Evolutionary conservation across 2,888 invertebrate species (phyloP).

Genomic region (Marronus borbonicus): DNA sequence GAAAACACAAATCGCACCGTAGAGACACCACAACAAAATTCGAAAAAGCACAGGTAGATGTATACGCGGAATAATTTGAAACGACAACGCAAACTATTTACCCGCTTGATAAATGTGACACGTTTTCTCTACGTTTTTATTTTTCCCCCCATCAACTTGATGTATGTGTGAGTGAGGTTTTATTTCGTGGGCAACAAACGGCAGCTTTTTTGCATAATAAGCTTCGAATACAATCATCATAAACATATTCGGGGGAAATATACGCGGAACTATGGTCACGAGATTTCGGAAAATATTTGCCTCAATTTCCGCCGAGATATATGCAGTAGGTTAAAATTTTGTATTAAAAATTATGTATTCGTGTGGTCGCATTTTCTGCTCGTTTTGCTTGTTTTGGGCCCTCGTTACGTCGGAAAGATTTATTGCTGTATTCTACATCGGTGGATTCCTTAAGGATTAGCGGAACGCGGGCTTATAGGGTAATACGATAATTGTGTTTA

Average conservation of each 20-base stretch:
- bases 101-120: conserved; percentile 34
- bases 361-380: not conserved
- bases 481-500: too few species aligned
- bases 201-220: conserved; percentile 27
- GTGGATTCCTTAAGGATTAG: too few species aligned
- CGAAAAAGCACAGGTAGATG: not conserved
- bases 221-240: conserved; percentile 14
- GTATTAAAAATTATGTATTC: not conserved
- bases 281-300: conserved; percentile 20
- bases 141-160: conserved; percentile 16
- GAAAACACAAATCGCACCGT: conserved; percentile 25
- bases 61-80: not conserved
- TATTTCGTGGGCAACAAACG: conserved; percentile 32
- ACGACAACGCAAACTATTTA: conserved; percentile 37
- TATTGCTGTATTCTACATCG: too few species aligned
- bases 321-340: conserved; percentile 1
- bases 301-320: not conserved
- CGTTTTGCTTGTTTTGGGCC: not conserved
- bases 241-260: conserved; percentile 17
- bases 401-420: not conserved
- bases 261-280: not conserved
- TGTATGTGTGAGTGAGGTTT: conserved; percentile 12
- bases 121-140: conserved; percentile 20
- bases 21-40: not conserved
- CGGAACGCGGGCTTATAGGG: too few species aligned